Conservation (phyloP, 2,113 vertebrate genomes). For the Phocoena phocoena region DNA sequence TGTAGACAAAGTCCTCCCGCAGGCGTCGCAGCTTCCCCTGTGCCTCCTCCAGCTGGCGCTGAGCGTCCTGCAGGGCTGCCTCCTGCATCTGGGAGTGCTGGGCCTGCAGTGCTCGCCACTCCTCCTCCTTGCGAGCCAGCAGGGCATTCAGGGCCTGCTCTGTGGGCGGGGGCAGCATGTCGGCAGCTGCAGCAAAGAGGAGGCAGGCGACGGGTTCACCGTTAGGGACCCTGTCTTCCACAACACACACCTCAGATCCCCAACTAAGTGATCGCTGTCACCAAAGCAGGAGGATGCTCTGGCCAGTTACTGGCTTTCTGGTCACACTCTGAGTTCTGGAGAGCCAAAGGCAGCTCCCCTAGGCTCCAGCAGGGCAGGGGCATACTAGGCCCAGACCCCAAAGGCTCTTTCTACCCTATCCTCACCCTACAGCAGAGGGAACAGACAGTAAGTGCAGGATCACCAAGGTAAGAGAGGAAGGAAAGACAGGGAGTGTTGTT, state of each 20-base stretch:
- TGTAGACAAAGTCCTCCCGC: slow-evolving; percentile 88
- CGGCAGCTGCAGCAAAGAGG: not conserved
- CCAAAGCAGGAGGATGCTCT: not conserved
- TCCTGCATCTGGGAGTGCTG: slow-evolving; percentile 79
- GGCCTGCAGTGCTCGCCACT: slow-evolving; percentile 84
- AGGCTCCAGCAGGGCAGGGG: not conserved
- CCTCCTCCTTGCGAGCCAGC: slow-evolving; percentile 84
- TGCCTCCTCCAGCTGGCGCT: slow-evolving; percentile 74
- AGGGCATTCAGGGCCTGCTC: slow-evolving; percentile 79
- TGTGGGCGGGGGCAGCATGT: not conserved
- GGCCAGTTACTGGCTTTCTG: too few species aligned
- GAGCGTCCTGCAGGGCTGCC: slow-evolving; percentile 74
- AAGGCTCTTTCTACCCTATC: not conserved
- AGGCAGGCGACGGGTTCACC: accelerated
- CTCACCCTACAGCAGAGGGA: not conserved
- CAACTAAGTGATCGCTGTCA: accelerated
- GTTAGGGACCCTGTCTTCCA: not conserved
- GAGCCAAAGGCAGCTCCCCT: not conserved
- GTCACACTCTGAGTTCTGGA: not conserved
- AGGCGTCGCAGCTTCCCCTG: slow-evolving; percentile 79
- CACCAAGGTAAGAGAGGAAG: not conserved
- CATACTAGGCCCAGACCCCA: not conserved
- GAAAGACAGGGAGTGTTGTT: accelerated
- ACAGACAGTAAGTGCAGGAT: not conserved
- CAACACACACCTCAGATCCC: not conserved